Evolutionary conservation across 2,113 vertebrate species (phyloP), one percentile per base, ranked within the genome.

Genomic region (Prolemur simus): DNA sequence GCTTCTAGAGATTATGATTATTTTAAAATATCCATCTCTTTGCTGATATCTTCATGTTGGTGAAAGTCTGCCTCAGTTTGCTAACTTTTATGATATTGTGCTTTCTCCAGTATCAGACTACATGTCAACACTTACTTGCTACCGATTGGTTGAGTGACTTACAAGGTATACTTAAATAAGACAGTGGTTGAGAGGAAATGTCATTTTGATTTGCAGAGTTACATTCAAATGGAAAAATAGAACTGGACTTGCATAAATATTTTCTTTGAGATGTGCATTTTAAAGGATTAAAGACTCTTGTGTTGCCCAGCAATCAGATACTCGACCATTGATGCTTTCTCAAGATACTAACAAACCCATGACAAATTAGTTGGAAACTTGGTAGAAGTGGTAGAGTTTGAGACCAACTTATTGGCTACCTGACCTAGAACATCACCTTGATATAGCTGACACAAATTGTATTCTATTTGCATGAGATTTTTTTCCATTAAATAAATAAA

Each of bases 141-240:
- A 54, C 39, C 20, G 18, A 7, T 54, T 14, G 6, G 23, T 84
- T 20, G 8, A n/a, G 11, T 78, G 32, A 73, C 71, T 95, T 64
- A 45, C 1, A 92, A 27, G 52, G 3, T 71, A 0, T 83, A 68
- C 7, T 13, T 1, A 92, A 18, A 93, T 9, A 21, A 86, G 14
- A 45, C 2, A 47, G 0, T 78, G 21, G 8, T 18, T 60, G 18
- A 64, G 29, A 83, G 15, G 12, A 90, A 95, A 90, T 49, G 42
- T n/a, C 14, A 52, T 89, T 95, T 91, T 96, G 23, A 84, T 37
- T 89, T 90, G 9, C 29, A 87, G 56, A 81, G 39, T 84, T 94
- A 20, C 2, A 80, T 45, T 84, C 29, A 87, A 14, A 54, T 83
- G 47, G 37, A 88, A 85, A 89, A 81, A 91, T 76, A 54, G 83